Evolutionary conservation across 2,888 invertebrate species (phyloP).

Genomic region (Macropis europaea): DNA sequence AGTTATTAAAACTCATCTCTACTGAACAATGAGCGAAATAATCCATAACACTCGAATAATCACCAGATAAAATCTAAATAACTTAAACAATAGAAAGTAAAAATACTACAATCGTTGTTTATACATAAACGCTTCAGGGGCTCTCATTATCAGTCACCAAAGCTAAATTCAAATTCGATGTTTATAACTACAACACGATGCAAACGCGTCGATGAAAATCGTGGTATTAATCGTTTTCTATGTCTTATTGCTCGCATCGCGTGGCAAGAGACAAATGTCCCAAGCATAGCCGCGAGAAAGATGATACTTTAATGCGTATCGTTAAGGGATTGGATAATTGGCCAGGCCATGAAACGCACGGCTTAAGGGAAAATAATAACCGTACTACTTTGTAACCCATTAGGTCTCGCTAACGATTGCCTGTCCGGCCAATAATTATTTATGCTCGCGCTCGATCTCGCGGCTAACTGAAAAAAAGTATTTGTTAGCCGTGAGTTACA

Average conservation of each 20-base stretch:
- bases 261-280: constrained; percentile 15
- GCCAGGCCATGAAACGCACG: constrained; percentile 12
- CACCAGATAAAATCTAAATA: no score
- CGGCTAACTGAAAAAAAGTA: constrained; percentile 45
- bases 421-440: constrained; percentile 58
- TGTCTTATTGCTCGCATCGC: not conserved
- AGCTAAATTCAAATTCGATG: no score
- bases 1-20: no score
- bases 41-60: no score
- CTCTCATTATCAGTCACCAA: no score
- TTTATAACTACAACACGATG: no score
- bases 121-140: no score
- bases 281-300: not conserved
- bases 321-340: constrained; percentile 46
- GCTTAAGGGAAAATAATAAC: constrained; percentile 40
- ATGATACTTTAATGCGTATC: not conserved
- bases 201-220: no score
- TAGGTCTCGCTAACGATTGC: constrained; percentile 53
- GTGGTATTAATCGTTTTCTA: not conserved
- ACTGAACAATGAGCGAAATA: no score
- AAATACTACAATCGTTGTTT: no score
- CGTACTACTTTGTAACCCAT: constrained; percentile 45
- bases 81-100: no score
- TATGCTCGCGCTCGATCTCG: constrained; percentile 38
- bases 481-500: constrained; percentile 56